Conservation (phyloP, 2,888 invertebrate species). For the Agapostemon virescens region DNA sequence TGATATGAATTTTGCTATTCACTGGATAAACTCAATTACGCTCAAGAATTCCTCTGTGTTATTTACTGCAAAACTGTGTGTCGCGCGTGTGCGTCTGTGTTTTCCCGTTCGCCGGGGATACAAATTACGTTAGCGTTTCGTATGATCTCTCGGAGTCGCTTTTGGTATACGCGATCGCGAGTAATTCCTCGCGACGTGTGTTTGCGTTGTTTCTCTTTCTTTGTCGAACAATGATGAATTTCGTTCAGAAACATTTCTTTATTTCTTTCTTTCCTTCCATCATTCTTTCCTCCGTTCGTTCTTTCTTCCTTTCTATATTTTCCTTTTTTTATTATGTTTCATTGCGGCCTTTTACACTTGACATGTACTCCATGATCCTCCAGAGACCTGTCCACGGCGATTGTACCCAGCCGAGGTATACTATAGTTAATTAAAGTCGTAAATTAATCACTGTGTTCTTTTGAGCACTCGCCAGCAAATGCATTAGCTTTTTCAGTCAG, state of each 20-base stretch:
- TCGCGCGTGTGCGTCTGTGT: not conserved
- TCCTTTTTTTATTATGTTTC: not conserved
- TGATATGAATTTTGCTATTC: slow-evolving; percentile 16
- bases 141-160: not conserved
- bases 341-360: slow-evolving; percentile 10
- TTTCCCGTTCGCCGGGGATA: not conserved
- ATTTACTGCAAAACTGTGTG: not conserved
- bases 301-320: too few relatives aligned
- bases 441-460: slow-evolving; percentile 47
- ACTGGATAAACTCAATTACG: slow-evolving; percentile 6
- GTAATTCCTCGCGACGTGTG: not conserved
- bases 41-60: slow-evolving; percentile 19
- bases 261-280: not conserved
- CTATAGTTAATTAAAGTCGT: slow-evolving; percentile 55
- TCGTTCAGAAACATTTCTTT: slow-evolving; percentile 4
- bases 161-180: not conserved
- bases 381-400: slow-evolving; percentile 36
- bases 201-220: not conserved
- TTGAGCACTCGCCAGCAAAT: slow-evolving; percentile 15
- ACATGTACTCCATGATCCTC: slow-evolving; percentile 26
- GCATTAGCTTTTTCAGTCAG: slow-evolving; percentile 6
- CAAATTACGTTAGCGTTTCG: slow-evolving; percentile 19
- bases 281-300: too few relatives aligned
- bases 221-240: not conserved
- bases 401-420: slow-evolving; percentile 37